These are phyloP conservation scores for Volucella bombylans DNA, from an alignment of 2,888 invertebrate genomes.

Conservation along the genomic window DNA sequence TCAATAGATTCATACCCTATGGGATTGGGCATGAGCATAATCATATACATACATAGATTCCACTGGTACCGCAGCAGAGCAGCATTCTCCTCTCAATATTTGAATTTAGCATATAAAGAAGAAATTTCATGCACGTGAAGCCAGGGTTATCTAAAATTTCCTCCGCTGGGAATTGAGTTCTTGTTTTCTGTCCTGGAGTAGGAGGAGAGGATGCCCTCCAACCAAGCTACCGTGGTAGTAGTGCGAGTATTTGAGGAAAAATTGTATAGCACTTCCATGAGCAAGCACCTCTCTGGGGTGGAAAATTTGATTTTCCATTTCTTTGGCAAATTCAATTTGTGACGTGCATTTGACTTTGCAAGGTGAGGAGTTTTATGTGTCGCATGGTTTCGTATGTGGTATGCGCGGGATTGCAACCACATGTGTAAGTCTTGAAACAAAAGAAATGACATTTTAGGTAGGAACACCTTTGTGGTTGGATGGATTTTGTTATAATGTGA, in stretches of 20 bases:
- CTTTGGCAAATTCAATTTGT: slow-evolving; percentile 71
- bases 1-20: too few relatives aligned
- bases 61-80: not conserved
- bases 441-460: not conserved
- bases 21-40: not conserved
- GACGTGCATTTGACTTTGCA: slow-evolving; percentile 56
- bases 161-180: slow-evolving; percentile 2
- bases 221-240: too few relatives aligned
- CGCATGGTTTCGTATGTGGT: not conserved
- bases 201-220: not conserved
- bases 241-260: too few relatives aligned
- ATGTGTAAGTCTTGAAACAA: slow-evolving; percentile 39
- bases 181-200: not conserved
- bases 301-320: slow-evolving; percentile 71
- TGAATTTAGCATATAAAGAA: not conserved
- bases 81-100: not conserved
- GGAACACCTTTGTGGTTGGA: slow-evolving; percentile 5
- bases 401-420: slow-evolving; percentile 48
- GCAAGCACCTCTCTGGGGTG: slow-evolving; percentile 33
- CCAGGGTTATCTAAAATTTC: slow-evolving; percentile 33
- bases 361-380: slow-evolving; percentile 23
- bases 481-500: not conserved
- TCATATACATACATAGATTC: not conserved
- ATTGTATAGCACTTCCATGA: not conserved
- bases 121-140: slow-evolving; percentile 47